phyloP scores from a whole-genome alignment of 92 coral and sea anemone genomes.

The Galaxea fascicularis region DNA sequence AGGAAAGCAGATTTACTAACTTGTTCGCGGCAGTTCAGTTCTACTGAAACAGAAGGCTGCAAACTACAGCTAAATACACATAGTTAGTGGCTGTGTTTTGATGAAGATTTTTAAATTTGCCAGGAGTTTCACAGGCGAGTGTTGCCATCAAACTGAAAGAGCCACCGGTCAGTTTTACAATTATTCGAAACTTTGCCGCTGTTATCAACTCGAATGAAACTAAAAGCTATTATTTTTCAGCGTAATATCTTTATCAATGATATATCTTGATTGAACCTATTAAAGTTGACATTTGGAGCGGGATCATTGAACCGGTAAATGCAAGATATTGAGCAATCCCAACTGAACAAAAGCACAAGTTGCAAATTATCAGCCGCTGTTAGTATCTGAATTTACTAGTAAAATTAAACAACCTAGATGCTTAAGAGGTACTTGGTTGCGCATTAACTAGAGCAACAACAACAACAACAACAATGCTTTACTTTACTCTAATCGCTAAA shows the following conservation, averaged over 20 bases:
- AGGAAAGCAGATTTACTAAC: too few relatives aligned
- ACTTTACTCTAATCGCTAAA: too few relatives aligned
- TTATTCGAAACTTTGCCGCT: too few relatives aligned
- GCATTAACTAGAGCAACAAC: background rate
- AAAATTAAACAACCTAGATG: background rate
- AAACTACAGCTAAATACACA: too few relatives aligned
- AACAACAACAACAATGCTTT: too few relatives aligned
- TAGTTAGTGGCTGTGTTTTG: too few relatives aligned
- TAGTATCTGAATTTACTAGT: background rate
- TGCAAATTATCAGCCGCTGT: background rate
- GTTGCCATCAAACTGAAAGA: too few relatives aligned
- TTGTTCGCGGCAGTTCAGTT: too few relatives aligned
- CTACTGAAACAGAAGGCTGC: too few relatives aligned
- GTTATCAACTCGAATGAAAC: background rate
- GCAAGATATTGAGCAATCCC: conserved; percentile 4
- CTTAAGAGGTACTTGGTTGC: background rate
- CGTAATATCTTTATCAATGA: background rate
- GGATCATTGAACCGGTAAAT: conserved; percentile 9
- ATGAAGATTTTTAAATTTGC: too few relatives aligned
- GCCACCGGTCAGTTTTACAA: too few relatives aligned
- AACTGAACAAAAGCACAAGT: conserved; percentile 6
- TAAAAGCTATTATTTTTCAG: background rate
- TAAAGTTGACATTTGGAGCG: conserved; percentile 7
- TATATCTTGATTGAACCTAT: conserved; percentile 3
- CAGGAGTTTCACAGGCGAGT: too few relatives aligned